Evolutionary conservation across 2,113 vertebrate species (phyloP), one percentile per base, ranked within the genome.

Genomic region (Charadrius vociferus): DNA sequence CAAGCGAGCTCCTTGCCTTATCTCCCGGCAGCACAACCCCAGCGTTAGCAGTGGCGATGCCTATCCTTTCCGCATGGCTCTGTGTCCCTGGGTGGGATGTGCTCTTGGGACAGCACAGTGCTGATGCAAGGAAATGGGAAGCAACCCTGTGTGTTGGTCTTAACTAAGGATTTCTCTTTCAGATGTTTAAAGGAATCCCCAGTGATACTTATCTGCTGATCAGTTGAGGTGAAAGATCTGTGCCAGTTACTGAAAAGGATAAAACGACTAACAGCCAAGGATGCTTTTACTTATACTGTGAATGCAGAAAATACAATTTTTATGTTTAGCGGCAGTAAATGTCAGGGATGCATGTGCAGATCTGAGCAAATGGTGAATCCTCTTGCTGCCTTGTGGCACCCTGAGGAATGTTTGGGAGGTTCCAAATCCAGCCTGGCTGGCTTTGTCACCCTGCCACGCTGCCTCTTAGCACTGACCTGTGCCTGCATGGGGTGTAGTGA

Each of bases 41-140:
- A 12, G 49, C 0, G 8, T 30, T 30, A 58, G 58, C 79, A 45
- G 50, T 2, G 7, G 36, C 0, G 12, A 36, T 68, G 56, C 59
- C 49, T 26, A 4, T 61, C 50, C 55, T 52, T 39, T 24, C 74
- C 2, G 9, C 43, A 8, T 0, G 8, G 30, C 36, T 59, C 41
- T 1, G 29, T 2, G 2, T n/a, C 52, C 49, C 74, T 30, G 22
- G 13, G 14, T 73, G 61, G n/a, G 74, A 24, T 19, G 47, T 10
- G 29, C 49, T 58, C 36, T 39, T 0, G 1, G 53, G 68, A n/a
- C 23, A 10, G 34, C 5, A 7, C 1, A 1, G 56, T 13, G 86
- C 36, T 45, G 37, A 47, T 55, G 67, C 23, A 26, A 47, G 39
- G 59, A 66, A 47, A 30, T 5, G 20, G 39, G 67, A 50, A 68